Evolutionary conservation across 2,888 invertebrate species (phyloP).

Genomic region (Xestia c-nigrum): DNA sequence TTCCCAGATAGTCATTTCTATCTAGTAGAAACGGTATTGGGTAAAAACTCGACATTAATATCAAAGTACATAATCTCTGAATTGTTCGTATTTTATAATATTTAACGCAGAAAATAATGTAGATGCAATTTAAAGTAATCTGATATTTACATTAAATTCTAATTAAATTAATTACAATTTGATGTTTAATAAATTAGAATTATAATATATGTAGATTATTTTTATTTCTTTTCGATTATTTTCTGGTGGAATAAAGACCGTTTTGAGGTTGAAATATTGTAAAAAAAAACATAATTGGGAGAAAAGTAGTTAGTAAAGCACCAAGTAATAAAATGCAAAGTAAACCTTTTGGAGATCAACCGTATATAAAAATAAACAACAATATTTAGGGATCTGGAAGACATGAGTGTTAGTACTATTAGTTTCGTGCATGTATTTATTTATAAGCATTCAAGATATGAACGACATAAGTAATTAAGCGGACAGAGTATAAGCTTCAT

Average conservation of each 20-base stretch:
- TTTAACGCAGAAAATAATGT: conserved; percentile 37
- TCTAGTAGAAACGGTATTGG: conserved; percentile 73
- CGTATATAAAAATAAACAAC: conserved; percentile 27
- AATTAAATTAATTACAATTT: background rate
- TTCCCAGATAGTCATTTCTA: conserved; percentile 69
- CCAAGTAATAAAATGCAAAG: conserved; percentile 25
- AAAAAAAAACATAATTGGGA: conserved; percentile 5
- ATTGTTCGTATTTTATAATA: conserved; percentile 31
- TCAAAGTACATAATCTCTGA: conserved; percentile 47
- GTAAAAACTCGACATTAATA: conserved; percentile 18
- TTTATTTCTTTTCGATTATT: conserved; percentile 7
- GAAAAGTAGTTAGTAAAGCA: conserved; percentile 40
- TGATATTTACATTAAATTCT: conserved; percentile 39
- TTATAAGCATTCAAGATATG: background rate
- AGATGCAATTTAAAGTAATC: conserved; percentile 17
- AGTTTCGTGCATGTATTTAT: background rate
- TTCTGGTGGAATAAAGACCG: conserved; percentile 23
- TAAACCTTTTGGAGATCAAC: conserved; percentile 42
- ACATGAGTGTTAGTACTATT: conserved; percentile 11
- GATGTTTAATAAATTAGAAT: conserved; percentile 47
- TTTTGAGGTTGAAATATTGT: conserved; percentile 14
- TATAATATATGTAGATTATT: background rate
- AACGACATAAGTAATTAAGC: background rate
- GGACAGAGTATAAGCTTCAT: no score
- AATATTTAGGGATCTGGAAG: conserved; percentile 27